Evolutionary conservation across 2,113 vertebrate species (phyloP), one percentile per base, ranked within the genome.

Genomic region (Calidris pugnax): DNA sequence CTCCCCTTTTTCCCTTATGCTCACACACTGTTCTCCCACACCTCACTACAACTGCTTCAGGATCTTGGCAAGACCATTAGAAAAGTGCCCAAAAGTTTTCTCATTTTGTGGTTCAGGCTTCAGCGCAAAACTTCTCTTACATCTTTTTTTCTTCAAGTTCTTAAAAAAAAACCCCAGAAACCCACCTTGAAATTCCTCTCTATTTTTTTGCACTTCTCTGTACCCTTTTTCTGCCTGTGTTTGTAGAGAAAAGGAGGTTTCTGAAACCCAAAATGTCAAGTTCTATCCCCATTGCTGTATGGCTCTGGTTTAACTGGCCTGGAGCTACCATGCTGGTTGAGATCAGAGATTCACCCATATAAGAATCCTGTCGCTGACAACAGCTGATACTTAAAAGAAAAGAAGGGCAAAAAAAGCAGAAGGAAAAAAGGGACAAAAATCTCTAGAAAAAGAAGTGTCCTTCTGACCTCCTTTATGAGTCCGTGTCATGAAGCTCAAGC

Each of bases 381-480:
- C 90, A 96, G 90, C 69, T 93, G 90, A 85, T 79, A 75, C 74
- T 89, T 92, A 43, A 85, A 93, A 86, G 89, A 69, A 90, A 64
- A 12, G 23, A 37, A 41, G 19, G 15, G 7, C 4, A 9, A 35
- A 24, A 28, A 69, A 72, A 35, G 11, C 11, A 23, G 27, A 59
- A 94, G 4, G 6, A 32, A 69, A 83, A 93, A 73, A 87, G 50
- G 33, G 43, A 60, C 53, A 96, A 81, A 93, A 76, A 79, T 60
- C 51, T 71, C 56, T 21, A 75, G 89, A 76, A 76, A 66, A 92
- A 73, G 67, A 92, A 87, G 6, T 71, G 73, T 91, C 69, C 89
- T 95, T 93, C 89, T 92, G 86, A 96, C 73, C 93, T 87, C 47
- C 35, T 92, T 94, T 92, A 71, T 30, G 60, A 89, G 50, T 95